Conservation (phyloP, 2,113 vertebrate genomes). For the Scolopax mira region DNA sequence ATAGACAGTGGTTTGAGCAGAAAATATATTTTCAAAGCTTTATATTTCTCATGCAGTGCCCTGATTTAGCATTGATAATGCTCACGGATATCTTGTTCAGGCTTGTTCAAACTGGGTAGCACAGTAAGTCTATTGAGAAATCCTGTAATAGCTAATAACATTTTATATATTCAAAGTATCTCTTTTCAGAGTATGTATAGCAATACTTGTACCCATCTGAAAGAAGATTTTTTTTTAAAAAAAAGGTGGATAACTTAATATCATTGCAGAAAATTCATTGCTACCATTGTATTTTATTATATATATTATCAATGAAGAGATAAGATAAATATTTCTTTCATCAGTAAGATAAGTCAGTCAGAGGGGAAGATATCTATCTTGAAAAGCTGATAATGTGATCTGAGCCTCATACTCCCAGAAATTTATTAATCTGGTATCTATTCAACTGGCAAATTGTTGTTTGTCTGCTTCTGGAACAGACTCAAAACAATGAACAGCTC, state of each 20-base stretch:
- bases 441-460: not conserved
- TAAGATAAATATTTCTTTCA: not conserved
- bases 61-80: not conserved
- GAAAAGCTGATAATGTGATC: not conserved
- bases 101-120: not conserved
- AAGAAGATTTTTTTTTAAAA: not conserved
- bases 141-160: not conserved
- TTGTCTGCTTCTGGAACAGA: not conserved
- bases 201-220: not conserved
- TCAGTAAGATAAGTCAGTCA: not conserved
- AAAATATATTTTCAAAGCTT: not conserved
- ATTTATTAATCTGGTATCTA: not conserved
- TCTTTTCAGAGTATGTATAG: not conserved
- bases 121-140: not conserved
- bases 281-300: not conserved
- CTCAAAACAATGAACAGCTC: not conserved
- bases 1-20: not conserved
- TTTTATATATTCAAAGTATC: not conserved
- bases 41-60: not conserved
- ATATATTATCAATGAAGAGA: not conserved
- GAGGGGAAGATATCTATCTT: not conserved
- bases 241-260: not conserved
- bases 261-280: not conserved
- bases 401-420: not conserved
- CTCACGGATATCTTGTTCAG: not conserved